Percentiles rank a stretch among this genome's conserved stretches.
Evolutionary conservation across 2,888 invertebrate genomes (phyloP).

Genomic region (Drosophila leonis): DNA sequence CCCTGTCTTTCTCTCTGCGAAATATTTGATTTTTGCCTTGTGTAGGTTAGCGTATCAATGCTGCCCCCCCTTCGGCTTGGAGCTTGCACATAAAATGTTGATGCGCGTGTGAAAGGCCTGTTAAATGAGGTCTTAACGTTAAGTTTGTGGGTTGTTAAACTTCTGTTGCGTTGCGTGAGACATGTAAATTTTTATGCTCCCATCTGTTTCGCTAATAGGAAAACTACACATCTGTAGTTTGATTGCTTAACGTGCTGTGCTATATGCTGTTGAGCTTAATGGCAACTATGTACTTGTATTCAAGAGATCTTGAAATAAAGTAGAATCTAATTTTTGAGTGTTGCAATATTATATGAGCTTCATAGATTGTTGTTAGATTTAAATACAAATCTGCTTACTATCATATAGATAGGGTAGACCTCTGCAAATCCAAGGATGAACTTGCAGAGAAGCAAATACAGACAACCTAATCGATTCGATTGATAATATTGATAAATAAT

Average conservation of each 20-base stretch:
- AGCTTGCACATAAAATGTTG: constrained; percentile 30
- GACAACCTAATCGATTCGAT: too few relatives aligned
- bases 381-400: too few relatives aligned
- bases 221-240: not conserved
- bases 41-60: constrained; percentile 1
- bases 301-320: not conserved
- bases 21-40: constrained; percentile 43
- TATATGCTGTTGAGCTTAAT: not conserved
- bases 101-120: constrained; percentile 51
- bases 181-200: constrained; percentile 7
- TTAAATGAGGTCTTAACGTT: constrained; percentile 28
- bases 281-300: not conserved
- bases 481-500: too few relatives aligned
- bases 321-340: too few relatives aligned
- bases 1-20: constrained; percentile 10
- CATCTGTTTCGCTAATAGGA: not conserved
- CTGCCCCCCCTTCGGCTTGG: not conserved
- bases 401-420: too few relatives aligned
- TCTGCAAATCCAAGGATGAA: too few relatives aligned
- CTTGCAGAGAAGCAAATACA: too few relatives aligned
- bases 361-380: too few relatives aligned
- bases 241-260: not conserved
- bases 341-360: too few relatives aligned
- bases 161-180: constrained; percentile 10
- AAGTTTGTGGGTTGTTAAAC: constrained; percentile 21